These are phyloP conservation scores for Brienomyrus longianalis DNA, from an alignment of 2,113 vertebrate species.

Conservation along the genomic window DNA sequence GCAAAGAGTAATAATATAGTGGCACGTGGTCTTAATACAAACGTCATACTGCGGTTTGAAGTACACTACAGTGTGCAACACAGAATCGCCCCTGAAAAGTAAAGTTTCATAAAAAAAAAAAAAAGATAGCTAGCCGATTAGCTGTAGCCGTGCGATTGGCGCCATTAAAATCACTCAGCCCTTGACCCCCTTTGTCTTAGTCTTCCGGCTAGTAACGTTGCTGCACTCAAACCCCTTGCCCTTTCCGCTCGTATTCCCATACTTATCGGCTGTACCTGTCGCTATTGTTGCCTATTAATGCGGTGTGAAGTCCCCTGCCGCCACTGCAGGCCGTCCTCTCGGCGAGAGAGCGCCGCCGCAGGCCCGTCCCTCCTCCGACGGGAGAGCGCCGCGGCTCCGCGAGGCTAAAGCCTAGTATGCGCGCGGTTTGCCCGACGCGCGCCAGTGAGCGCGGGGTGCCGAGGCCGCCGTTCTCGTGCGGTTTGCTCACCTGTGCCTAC, in stretches of 20 bases:
- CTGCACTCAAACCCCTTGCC: neutral
- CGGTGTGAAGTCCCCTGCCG: neutral
- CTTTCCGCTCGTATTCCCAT: neutral
- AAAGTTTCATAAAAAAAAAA: neutral
- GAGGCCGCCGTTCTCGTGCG: constrained; percentile 1
- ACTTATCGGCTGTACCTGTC: neutral
- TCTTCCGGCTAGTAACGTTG: neutral
- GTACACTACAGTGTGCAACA: neutral
- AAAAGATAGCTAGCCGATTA: neutral
- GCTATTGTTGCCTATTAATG: neutral
- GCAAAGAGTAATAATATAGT: neutral
- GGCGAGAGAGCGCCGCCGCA: neutral
- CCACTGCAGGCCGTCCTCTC: neutral
- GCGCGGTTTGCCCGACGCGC: constrained; percentile 23
- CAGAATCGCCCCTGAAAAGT: neutral
- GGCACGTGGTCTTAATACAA: neutral
- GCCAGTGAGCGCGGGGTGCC: constrained; percentile 3
- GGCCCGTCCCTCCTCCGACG: neutral
- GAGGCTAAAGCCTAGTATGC: constrained; percentile 10
- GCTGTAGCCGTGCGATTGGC: neutral
- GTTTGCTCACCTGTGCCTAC: constrained; percentile 9
- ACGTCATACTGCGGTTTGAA: neutral
- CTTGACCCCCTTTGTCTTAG: constrained; percentile 19
- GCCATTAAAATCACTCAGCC: neutral
- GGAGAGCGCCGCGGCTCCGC: neutral